Evolutionary conservation across 1,140 invertebrate genomes (phyloP).

Genomic region (Agrilus planipennis): DNA sequence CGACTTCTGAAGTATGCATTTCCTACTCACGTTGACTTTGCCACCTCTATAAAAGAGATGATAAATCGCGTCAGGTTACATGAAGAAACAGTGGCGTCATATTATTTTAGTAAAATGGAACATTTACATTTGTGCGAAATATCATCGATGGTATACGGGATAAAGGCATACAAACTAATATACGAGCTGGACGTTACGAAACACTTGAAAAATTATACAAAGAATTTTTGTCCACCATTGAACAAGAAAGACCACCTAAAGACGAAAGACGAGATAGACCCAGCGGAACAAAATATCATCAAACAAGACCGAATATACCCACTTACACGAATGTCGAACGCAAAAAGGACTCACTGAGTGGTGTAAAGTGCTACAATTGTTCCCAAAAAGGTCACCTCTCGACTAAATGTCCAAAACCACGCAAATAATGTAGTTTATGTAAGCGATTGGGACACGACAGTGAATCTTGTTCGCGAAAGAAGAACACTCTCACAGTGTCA

Average conservation of each 20-base stretch:
- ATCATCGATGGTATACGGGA: constrained; percentile 10
- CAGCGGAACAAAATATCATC: background rate
- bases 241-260: background rate
- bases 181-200: constrained; percentile 8
- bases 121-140: constrained; percentile 8
- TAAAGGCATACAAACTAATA: constrained; percentile 5
- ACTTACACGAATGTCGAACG: constrained; percentile 6
- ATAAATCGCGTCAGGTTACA: too few relatives aligned
- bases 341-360: constrained; percentile 3
- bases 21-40: too few relatives aligned
- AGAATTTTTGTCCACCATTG: constrained; percentile 12
- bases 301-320: constrained; percentile 7
- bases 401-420: too few relatives aligned
- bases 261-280: constrained; percentile 6
- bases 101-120: constrained; percentile 15
- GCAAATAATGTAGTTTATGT: too few relatives aligned
- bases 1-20: too few relatives aligned
- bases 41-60: too few relatives aligned
- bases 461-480: too few relatives aligned
- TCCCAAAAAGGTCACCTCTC: too few relatives aligned
- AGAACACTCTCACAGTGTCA: background rate
- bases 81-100: constrained; percentile 8
- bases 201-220: constrained; percentile 9
- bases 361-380: too few relatives aligned
- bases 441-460: too few relatives aligned